A percentile compares a stretch with the other conserved stretches of the same genome.
Evolutionary conservation across 2,113 vertebrate genomes (phyloP).

Genomic region (Salvelinus namaycush): DNA sequence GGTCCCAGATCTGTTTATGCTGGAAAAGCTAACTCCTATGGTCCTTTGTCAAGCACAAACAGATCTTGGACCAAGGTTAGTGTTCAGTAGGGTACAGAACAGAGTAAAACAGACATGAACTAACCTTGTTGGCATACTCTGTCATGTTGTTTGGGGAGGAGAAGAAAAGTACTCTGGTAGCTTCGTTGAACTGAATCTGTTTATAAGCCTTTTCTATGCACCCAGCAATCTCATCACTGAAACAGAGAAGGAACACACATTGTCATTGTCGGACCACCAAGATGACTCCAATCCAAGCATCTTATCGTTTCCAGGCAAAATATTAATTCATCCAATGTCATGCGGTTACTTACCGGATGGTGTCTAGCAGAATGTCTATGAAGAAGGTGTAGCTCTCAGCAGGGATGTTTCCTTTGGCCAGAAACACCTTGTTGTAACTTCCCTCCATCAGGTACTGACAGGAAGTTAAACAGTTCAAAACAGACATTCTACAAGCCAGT

Average conservation of each 20-base stretch:
- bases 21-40: no score
- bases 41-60: background rate
- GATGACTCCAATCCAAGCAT: background rate
- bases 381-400: conserved; percentile 95
- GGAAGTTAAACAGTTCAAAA: background rate
- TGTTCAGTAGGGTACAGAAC: background rate
- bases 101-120: conserved; percentile 1
- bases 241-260: conserved; percentile 6
- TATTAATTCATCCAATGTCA: background rate
- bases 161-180: conserved; percentile 90
- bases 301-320: background rate
- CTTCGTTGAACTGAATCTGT: conserved; percentile 88
- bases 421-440: conserved; percentile 97
- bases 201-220: conserved; percentile 95
- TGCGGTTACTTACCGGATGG: conserved; percentile 80
- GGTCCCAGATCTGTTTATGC: background rate
- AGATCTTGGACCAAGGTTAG: background rate
- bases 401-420: conserved; percentile 95
- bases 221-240: conserved; percentile 89
- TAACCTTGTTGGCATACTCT: conserved; percentile 90
- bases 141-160: conserved; percentile 90
- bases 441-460: conserved; percentile 94
- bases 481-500: background rate
- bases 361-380: conserved; percentile 94
- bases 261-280: background rate